These are phyloP conservation scores for Mantis religiosa DNA, from an alignment of 2,888 invertebrate species.

Conservation along the genomic window DNA sequence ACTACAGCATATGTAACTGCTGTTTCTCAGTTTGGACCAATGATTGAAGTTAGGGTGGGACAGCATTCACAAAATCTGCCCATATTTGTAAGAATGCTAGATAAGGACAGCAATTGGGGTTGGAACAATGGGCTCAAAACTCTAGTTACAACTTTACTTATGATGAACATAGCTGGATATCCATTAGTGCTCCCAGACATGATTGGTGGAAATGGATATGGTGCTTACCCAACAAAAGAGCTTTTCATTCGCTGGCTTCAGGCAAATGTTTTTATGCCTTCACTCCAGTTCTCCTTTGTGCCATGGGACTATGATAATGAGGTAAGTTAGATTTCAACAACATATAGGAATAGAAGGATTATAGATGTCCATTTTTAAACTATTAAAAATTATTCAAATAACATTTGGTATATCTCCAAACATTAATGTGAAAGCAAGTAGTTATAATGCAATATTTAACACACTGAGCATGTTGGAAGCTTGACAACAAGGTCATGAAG, in stretches of 20 bases:
- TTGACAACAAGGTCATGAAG: too few species aligned
- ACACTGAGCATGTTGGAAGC: too few species aligned
- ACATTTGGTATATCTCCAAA: too few species aligned
- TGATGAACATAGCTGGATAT: conserved; percentile 61
- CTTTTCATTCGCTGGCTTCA: conserved; percentile 76
- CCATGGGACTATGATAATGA: conserved; percentile 75
- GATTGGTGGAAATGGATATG: conserved; percentile 66
- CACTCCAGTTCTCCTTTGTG: conserved; percentile 72
- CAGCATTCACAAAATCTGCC: conserved; percentile 65
- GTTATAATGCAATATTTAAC: too few species aligned
- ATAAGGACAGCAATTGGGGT: conserved; percentile 68
- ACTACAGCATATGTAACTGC: conserved; percentile 49
- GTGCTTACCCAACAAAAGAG: conserved; percentile 56
- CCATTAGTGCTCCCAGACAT: conserved; percentile 75
- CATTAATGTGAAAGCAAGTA: too few species aligned
- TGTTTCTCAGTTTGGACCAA: conserved; percentile 56
- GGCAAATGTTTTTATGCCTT: conserved; percentile 71
- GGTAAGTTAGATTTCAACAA: conserved; percentile 32
- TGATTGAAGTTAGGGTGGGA: conserved; percentile 68
- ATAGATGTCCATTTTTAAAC: too few species aligned
- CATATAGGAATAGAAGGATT: too few species aligned
- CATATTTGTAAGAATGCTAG: conserved; percentile 71
- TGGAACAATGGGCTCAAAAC: conserved; percentile 66
- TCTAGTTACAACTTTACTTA: conserved; percentile 66
- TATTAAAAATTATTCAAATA: too few species aligned